Conservation (phyloP, 2,113 vertebrate genomes). For the Garra rufa region DNA sequence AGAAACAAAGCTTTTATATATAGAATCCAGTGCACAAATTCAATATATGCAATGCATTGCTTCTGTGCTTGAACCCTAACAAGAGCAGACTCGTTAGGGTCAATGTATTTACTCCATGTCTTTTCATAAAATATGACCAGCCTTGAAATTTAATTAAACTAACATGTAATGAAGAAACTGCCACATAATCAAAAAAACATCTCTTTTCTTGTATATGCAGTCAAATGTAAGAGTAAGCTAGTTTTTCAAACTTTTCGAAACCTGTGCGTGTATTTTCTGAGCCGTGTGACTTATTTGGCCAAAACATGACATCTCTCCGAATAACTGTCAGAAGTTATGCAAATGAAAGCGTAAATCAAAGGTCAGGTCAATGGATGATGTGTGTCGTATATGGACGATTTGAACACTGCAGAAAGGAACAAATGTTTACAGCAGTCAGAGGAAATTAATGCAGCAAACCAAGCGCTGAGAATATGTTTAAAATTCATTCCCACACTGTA, state of each 20-base stretch:
- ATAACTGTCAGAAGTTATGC: background rate
- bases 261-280: background rate
- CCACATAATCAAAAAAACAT: too few species aligned
- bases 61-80: background rate
- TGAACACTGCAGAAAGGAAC: background rate
- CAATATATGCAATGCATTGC: background rate
- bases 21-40: background rate
- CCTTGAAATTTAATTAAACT: background rate
- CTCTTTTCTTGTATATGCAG: too few species aligned
- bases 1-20: too few species aligned
- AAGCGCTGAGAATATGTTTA: background rate
- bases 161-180: background rate
- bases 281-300: constrained; percentile 2
- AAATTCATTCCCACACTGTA: constrained; percentile 17
- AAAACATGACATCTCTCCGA: background rate
- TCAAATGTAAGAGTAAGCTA: background rate
- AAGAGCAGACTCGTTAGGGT: background rate
- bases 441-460: background rate
- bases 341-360: background rate
- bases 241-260: background rate
- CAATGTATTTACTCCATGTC: background rate
- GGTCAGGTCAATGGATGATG: background rate
- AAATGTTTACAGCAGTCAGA: background rate
- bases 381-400: background rate
- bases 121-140: constrained; percentile 11